Percentiles rank a stretch among this genome's conserved stretches.
Conservation (phyloP, 2,888 invertebrate genomes). For the Limenitis arthemis region DNA sequence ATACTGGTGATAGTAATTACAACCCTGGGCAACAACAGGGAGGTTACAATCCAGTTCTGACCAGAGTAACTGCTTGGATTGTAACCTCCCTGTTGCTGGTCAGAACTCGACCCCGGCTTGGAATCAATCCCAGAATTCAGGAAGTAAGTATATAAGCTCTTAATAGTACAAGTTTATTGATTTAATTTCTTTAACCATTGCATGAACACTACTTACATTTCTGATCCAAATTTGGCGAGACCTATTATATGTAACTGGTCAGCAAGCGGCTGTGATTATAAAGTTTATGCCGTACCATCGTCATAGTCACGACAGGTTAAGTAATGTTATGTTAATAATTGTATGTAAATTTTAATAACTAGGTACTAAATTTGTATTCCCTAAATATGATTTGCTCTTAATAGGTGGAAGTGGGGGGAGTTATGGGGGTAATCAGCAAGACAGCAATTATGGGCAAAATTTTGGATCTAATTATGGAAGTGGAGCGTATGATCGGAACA, state of each 20-base stretch:
- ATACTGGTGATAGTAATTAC: slow-evolving; percentile 54
- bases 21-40: slow-evolving; percentile 44
- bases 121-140: slow-evolving; percentile 48
- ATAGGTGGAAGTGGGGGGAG: slow-evolving; percentile 39
- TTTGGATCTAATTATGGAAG: slow-evolving; percentile 47
- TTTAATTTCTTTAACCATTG: neutral
- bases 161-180: neutral
- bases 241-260: too few species aligned
- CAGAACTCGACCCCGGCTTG: slow-evolving; percentile 48
- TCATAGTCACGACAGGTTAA: neutral
- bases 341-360: neutral
- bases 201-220: neutral
- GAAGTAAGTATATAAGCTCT: slow-evolving; percentile 30
- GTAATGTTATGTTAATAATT: neutral
- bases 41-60: slow-evolving; percentile 49
- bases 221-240: too few species aligned
- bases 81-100: too few species aligned
- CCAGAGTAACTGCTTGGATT: too few species aligned
- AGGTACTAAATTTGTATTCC: neutral
- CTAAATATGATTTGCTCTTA: neutral
- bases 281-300: too few species aligned
- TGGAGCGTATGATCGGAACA: slow-evolving; percentile 42
- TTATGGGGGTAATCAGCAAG: slow-evolving; percentile 43
- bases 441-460: slow-evolving; percentile 46
- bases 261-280: too few species aligned